phyloP scores from a whole-genome alignment of 1,140 invertebrate genomes.

The Conus betulinus region DNA sequence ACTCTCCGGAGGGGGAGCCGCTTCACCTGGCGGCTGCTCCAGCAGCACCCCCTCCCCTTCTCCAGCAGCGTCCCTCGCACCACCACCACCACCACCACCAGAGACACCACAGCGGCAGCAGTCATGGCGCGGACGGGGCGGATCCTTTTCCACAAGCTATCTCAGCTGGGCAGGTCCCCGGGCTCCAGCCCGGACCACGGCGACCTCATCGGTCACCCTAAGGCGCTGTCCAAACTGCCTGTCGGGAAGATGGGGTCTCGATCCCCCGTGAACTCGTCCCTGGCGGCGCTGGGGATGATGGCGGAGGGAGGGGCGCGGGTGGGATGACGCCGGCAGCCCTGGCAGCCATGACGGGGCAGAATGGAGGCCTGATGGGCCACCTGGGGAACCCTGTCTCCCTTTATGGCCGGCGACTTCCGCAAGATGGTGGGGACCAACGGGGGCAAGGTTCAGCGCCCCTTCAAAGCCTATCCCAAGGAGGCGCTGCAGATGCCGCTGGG shows the following conservation, averaged over 20 bases:
- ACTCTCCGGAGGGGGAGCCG: not conserved
- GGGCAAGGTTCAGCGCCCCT: conserved; percentile 79
- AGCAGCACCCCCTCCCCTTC: not conserved
- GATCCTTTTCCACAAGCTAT: not conserved
- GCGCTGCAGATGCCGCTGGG: conserved; percentile 79
- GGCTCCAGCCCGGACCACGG: not conserved
- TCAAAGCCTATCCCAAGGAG: conserved; percentile 84
- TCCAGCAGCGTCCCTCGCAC: conserved; percentile 2
- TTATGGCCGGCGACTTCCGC: conserved; percentile 18
- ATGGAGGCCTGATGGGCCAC: not conserved
- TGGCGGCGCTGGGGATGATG: conserved; percentile 7
- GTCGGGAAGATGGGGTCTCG: not conserved
- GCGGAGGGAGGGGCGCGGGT: not conserved
- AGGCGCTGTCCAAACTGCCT: not conserved
- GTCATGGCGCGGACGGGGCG: not conserved
- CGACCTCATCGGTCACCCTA: not conserved
- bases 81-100: not conserved
- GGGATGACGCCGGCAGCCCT: conserved; percentile 10
- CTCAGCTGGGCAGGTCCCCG: not conserved
- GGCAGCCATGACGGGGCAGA: conserved; percentile 29
- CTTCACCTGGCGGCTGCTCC: not conserved
- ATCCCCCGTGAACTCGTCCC: not conserved
- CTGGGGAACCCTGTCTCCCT: not conserved
- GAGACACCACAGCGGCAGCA: not conserved
- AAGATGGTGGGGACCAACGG: conserved; percentile 6